Evolutionary conservation across 2,888 invertebrate genomes (phyloP).

Genomic region (Neuroscelio doddi): DNA sequence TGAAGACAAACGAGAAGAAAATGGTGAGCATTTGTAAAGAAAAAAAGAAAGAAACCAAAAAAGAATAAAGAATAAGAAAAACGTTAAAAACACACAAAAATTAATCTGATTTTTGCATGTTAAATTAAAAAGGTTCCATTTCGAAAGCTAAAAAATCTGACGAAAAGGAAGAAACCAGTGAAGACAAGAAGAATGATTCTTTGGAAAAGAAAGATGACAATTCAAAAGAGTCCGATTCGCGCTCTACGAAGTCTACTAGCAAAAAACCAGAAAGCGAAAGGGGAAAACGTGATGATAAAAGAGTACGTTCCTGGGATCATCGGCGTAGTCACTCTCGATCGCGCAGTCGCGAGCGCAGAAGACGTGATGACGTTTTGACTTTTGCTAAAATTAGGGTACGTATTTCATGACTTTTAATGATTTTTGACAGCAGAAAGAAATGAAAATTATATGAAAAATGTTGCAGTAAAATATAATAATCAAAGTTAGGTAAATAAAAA

Average conservation of each 20-base stretch:
- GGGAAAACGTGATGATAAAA: slow-evolving; percentile 66
- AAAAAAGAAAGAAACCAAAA: too few species aligned
- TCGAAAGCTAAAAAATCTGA: slow-evolving; percentile 61
- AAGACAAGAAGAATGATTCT: slow-evolving; percentile 73
- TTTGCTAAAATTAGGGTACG: slow-evolving; percentile 86
- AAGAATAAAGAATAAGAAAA: too few species aligned
- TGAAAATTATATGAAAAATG: too few species aligned
- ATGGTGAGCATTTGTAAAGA: too few species aligned
- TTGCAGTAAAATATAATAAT: slow-evolving; percentile 10
- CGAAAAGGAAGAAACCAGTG: slow-evolving; percentile 60
- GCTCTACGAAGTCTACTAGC: slow-evolving; percentile 74
- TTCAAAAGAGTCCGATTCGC: slow-evolving; percentile 66
- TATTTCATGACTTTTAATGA: too few species aligned
- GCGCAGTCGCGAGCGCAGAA: slow-evolving; percentile 73
- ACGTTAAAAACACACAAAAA: too few species aligned
- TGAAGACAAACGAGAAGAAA: slow-evolving; percentile 68
- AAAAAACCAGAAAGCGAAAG: slow-evolving; percentile 69
- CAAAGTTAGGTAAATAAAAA: too few species aligned
- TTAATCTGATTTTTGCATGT: slow-evolving; percentile 6
- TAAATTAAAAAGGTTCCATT: slow-evolving; percentile 10
- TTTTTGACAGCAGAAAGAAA: too few species aligned
- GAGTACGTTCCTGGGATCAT: slow-evolving; percentile 69
- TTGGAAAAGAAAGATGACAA: slow-evolving; percentile 70
- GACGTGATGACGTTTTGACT: slow-evolving; percentile 80
- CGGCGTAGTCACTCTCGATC: slow-evolving; percentile 63